These are phyloP conservation scores for Siphamia tubifer DNA, from an alignment of 2,113 vertebrate genomes.

Conservation along the genomic window DNA sequence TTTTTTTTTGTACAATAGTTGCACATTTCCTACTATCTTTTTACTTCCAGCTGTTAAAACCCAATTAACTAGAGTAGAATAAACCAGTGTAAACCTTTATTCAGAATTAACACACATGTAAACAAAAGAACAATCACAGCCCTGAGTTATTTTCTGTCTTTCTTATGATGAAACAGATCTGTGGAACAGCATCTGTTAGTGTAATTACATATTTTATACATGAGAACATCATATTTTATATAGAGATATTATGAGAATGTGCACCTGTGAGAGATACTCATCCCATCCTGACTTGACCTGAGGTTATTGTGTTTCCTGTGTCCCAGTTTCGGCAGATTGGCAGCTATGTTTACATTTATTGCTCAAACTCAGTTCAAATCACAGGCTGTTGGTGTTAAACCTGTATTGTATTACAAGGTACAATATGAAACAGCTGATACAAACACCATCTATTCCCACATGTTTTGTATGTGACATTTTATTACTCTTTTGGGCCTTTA, in stretches of 20 bases:
- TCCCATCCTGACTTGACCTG: neutral
- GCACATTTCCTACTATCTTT: too few species aligned
- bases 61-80: too few species aligned
- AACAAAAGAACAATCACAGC: neutral
- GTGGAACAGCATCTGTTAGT: neutral
- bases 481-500: too few species aligned
- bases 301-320: neutral
- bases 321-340: conserved; percentile 5
- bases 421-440: too few species aligned
- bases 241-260: neutral
- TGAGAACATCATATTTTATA: neutral
- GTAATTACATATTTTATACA: neutral
- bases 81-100: too few species aligned
- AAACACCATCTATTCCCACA: too few species aligned
- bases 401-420: neutral
- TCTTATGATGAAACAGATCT: too few species aligned
- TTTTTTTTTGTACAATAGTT: too few species aligned
- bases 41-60: too few species aligned
- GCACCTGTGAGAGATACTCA: neutral
- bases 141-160: too few species aligned
- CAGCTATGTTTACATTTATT: neutral
- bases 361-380: neutral
- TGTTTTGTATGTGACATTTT: too few species aligned
- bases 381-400: neutral
- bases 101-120: too few species aligned